Conservation (phyloP, 2,888 invertebrate species). For the Linnaemya vulpina region DNA sequence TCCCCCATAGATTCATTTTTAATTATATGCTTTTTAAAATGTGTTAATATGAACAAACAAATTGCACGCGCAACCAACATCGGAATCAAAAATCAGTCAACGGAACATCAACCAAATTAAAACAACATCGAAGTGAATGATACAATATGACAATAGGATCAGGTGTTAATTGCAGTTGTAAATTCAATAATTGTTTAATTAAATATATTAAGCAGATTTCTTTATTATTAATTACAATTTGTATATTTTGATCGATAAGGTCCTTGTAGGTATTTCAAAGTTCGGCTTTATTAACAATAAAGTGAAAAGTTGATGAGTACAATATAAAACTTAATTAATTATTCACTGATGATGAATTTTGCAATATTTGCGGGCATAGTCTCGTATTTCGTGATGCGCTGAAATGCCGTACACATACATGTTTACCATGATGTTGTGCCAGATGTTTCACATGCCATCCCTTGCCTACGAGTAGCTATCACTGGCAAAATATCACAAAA, state of each 20-base stretch:
- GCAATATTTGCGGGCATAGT: too few relatives aligned
- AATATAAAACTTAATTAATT: too few relatives aligned
- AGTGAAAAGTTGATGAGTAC: too few relatives aligned
- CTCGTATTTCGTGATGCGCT: too few relatives aligned
- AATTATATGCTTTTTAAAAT: slow-evolving; percentile 8
- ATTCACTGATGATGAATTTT: too few relatives aligned
- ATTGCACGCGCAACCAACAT: background rate
- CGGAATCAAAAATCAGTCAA: slow-evolving; percentile 52
- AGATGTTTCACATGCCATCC: too few relatives aligned
- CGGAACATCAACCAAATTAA: slow-evolving; percentile 45
- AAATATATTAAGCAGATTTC: background rate
- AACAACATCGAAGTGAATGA: slow-evolving; percentile 20
- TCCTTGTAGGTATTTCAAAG: background rate
- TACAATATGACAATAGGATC: slow-evolving; percentile 5
- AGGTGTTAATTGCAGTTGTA: slow-evolving; percentile 59
- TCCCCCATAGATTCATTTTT: slow-evolving; percentile 13
- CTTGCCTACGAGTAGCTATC: too few relatives aligned
- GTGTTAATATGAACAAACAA: slow-evolving; percentile 38
- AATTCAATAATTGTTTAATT: slow-evolving; percentile 13
- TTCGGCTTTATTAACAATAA: too few relatives aligned
- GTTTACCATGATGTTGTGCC: too few relatives aligned
- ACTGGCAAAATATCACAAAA: too few relatives aligned
- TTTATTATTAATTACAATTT: background rate
- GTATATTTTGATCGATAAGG: background rate
- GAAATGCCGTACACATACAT: too few relatives aligned